Base-by-base conservation (phyloP, 2,113 vertebrate genomes). In the Gorilla gorilla region DNA sequence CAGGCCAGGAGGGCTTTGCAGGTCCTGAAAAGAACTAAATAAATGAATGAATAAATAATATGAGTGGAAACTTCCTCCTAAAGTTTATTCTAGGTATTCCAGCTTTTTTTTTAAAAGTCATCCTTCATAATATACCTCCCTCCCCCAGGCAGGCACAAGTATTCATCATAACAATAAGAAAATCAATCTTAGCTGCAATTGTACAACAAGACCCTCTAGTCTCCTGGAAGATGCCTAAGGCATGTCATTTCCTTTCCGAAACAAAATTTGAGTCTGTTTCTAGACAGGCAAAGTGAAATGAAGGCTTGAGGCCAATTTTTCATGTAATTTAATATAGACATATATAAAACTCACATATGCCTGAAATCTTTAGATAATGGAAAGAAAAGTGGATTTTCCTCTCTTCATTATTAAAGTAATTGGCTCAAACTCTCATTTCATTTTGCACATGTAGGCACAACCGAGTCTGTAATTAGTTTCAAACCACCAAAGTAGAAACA, bases 351-450 rank as follows among this genome's bases (percentile, higher is more conserved):
- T 94, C 87, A 88, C 45, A 97, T 72, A 95, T 90, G 96, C 55
- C 79, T 52, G 79, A 96, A 98, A 92, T 96, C 94, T 98, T 97
- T 92, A 96, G 94, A 97, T 95, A 96, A 98, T 96, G 90, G 94
- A 96, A 97, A 98, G 82, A 97, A 98, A 96, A 86, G 89, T 96
- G 61, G 79, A 95, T 90, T 97, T 97, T 96, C 92, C 64, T 98
- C 83, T 97, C 85, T 97, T 97, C 5, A 1, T 95, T 97, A 93
- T 96, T 97, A 96, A 88, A 96, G 80, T 93, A 96, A 97, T 95
- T 96, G 96, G 92, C 88, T 96, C 87, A 97, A 97, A 80, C 40
- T 59, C 57, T 83, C 93, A 92, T 97, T 96, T 96, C 94, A 96
- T 96, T 95, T 95, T 96, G 89, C 50, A 89, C 89, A 90, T 93